These are phyloP conservation scores for Lathronympha strigana DNA, from an alignment of 2,888 invertebrate species.

Conservation along the genomic window DNA sequence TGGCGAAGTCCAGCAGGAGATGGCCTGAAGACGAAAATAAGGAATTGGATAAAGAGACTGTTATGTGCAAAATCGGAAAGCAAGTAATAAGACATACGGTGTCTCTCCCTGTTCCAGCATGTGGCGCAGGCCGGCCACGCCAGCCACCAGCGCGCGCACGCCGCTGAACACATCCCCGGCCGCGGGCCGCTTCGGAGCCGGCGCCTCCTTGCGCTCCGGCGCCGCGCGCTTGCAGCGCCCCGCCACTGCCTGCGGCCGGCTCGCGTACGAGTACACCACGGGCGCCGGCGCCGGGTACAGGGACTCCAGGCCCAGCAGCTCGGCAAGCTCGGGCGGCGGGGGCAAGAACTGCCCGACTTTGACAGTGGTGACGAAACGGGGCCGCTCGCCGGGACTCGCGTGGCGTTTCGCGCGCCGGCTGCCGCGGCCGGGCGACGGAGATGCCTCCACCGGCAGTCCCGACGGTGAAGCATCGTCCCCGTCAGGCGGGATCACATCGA, in stretches of 20 bases:
- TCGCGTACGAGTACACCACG: slow-evolving; percentile 87
- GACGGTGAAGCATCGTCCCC: slow-evolving; percentile 50
- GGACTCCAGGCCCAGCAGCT: slow-evolving; percentile 84
- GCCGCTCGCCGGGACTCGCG: slow-evolving; percentile 59
- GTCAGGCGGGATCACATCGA: slow-evolving; percentile 55
- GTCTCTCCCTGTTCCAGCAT: slow-evolving; percentile 45
- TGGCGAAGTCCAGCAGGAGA: no score
- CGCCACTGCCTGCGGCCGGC: slow-evolving; percentile 84
- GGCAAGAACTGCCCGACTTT: slow-evolving; percentile 91
- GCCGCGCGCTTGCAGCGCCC: slow-evolving; percentile 54
- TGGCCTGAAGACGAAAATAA: background rate
- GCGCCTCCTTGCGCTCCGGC: slow-evolving; percentile 43
- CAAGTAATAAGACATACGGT: slow-evolving; percentile 21
- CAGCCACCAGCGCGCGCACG: slow-evolving; percentile 66
- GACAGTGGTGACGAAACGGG: slow-evolving; percentile 92
- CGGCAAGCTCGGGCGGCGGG: slow-evolving; percentile 89
- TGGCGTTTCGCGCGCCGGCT: slow-evolving; percentile 48
- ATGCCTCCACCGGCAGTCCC: slow-evolving; percentile 55
- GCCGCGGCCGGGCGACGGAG: slow-evolving; percentile 54
- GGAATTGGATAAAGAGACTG: background rate
- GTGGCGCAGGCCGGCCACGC: slow-evolving; percentile 63
- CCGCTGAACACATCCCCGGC: slow-evolving; percentile 50
- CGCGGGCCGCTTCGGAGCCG: slow-evolving; percentile 44
- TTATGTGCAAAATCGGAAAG: background rate
- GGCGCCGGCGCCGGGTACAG: slow-evolving; percentile 64